phyloP scores from a whole-genome alignment of 2,888 invertebrate species.

The Amphipoea oculea region DNA sequence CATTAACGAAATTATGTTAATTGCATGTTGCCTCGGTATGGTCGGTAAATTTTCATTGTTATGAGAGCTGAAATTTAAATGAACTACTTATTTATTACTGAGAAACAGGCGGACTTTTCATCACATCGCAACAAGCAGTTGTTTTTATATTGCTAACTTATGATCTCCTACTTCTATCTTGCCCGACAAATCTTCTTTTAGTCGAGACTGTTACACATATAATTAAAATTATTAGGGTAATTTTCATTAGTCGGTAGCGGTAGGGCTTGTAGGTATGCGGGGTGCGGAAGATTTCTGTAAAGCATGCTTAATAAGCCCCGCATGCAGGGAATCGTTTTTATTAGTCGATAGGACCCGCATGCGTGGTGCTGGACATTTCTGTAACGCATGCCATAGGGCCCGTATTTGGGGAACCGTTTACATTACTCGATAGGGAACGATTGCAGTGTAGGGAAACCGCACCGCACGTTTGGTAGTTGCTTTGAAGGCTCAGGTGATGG shows the following conservation, averaged over 20 bases:
- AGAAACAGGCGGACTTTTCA: not conserved
- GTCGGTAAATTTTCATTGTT: slow-evolving; percentile 17
- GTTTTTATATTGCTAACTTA: not conserved
- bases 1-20: slow-evolving; percentile 43
- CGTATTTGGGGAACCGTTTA: not conserved
- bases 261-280: too few relatives aligned
- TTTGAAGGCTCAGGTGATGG: too few relatives aligned
- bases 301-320: too few relatives aligned
- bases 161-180: not conserved
- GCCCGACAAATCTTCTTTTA: not conserved
- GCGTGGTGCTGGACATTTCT: too few relatives aligned
- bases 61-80: slow-evolving; percentile 1
- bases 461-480: too few relatives aligned
- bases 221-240: too few relatives aligned
- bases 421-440: not conserved
- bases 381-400: too few relatives aligned
- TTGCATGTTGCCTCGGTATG: slow-evolving; percentile 20
- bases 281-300: too few relatives aligned
- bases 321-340: too few relatives aligned
- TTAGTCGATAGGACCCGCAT: too few relatives aligned
- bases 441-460: not conserved
- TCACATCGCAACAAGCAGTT: too few relatives aligned
- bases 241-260: not conserved
- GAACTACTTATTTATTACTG: not conserved
- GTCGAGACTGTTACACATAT: not conserved